phyloP scores from a whole-genome alignment of 2,888 invertebrate genomes.

The Sphaeridia pumilis region DNA sequence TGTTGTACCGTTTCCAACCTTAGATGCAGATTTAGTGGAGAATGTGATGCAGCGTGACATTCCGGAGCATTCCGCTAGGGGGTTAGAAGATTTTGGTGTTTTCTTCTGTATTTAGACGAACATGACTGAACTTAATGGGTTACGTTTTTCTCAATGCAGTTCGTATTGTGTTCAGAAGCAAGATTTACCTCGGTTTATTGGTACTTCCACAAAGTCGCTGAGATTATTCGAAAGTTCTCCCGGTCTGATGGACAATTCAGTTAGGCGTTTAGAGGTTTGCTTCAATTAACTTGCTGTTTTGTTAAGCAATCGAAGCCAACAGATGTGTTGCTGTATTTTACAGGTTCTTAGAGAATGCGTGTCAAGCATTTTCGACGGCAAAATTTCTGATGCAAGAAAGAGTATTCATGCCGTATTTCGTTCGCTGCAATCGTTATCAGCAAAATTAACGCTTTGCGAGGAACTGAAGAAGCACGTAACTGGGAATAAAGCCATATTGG shows the following conservation, averaged over 20 bases:
- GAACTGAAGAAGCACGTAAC: conserved; percentile 78
- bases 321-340: neutral
- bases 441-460: conserved; percentile 73
- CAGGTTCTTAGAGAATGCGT: conserved; percentile 79
- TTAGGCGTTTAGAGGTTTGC: conserved; percentile 65
- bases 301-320: too few relatives aligned
- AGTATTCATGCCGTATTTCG: conserved; percentile 87
- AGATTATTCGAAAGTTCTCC: conserved; percentile 63
- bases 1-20: conserved; percentile 72
- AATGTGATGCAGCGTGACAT: conserved; percentile 77
- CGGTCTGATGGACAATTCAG: conserved; percentile 65
- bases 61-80: too few relatives aligned
- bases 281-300: neutral
- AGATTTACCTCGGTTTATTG: conserved; percentile 71
- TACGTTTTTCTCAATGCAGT: too few relatives aligned
- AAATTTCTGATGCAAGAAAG: conserved; percentile 92
- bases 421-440: conserved; percentile 76
- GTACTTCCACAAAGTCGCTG: conserved; percentile 75
- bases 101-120: too few relatives aligned
- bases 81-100: too few relatives aligned
- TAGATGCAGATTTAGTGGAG: conserved; percentile 63
- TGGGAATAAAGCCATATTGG: conserved; percentile 82
- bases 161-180: conserved; percentile 25
- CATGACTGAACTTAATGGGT: too few relatives aligned
- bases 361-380: conserved; percentile 90